These are phyloP conservation scores for Ormyrus rosae DNA, from an alignment of 2,888 invertebrate genomes.

Conservation along the genomic window DNA sequence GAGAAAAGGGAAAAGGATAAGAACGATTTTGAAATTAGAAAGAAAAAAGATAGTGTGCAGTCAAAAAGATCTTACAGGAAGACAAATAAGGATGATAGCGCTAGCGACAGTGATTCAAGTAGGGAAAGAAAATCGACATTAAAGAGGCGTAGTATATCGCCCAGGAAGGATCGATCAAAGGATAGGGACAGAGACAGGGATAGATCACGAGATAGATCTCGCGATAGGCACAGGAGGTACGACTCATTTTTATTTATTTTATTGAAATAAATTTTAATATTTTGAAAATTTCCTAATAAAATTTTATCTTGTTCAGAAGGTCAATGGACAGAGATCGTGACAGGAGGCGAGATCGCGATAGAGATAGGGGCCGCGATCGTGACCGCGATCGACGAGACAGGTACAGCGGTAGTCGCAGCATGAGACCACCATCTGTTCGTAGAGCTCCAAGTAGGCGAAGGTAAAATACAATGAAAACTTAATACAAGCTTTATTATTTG, in stretches of 20 bases:
- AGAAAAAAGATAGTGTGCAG: conserved; percentile 89
- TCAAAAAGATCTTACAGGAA: conserved; percentile 91
- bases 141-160: conserved; percentile 70
- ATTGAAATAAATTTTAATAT: neutral
- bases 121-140: conserved; percentile 77
- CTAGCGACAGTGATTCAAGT: conserved; percentile 78
- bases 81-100: conserved; percentile 89
- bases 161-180: conserved; percentile 73
- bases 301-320: conserved; percentile 59
- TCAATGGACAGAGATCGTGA: conserved; percentile 64
- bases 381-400: conserved; percentile 76
- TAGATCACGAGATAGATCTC: conserved; percentile 73
- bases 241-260: conserved; percentile 5
- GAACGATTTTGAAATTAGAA: conserved; percentile 83
- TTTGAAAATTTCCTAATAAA: neutral
- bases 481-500: neutral
- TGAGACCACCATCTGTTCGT: conserved; percentile 74
- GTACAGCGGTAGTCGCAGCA: conserved; percentile 71
- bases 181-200: conserved; percentile 74
- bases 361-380: conserved; percentile 72
- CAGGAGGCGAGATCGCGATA: conserved; percentile 76
- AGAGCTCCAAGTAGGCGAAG: conserved; percentile 72
- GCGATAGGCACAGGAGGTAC: conserved; percentile 73
- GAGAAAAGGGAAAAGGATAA: conserved; percentile 74
- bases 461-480: conserved; percentile 59